Evolutionary conservation across 2,888 invertebrate species (phyloP).

Genomic region (Athalia cordata): DNA sequence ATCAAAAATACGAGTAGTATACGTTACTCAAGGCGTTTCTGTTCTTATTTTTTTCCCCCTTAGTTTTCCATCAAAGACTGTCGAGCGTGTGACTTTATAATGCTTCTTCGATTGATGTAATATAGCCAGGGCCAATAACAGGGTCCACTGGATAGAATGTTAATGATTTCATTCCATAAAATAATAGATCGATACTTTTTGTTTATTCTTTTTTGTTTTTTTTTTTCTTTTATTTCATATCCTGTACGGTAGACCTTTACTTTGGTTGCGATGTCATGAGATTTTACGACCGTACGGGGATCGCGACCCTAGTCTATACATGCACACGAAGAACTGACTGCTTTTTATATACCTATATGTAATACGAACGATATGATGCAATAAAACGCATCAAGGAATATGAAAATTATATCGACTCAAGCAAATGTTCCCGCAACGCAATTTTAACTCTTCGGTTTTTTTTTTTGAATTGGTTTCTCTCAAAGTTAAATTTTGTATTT

Average conservation of each 20-base stretch:
- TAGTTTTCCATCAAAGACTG: too few species aligned
- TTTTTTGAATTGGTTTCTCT: too few species aligned
- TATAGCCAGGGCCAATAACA: conserved; percentile 50
- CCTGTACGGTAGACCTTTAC: too few species aligned
- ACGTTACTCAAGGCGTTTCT: too few species aligned
- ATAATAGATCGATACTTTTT: conserved; percentile 55
- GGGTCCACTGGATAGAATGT: conserved; percentile 52
- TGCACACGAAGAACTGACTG: too few species aligned
- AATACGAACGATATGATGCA: conserved; percentile 24
- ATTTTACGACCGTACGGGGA: conserved; percentile 50
- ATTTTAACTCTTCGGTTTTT: background rate
- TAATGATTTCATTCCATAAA: conserved; percentile 57
- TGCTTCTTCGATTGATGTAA: background rate
- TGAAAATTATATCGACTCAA: conserved; percentile 37
- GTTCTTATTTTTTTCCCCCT: too few species aligned
- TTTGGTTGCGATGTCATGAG: background rate
- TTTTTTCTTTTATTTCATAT: conserved; percentile 43
- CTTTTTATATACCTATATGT: too few species aligned
- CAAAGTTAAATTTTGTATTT: too few species aligned
- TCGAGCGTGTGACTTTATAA: too few species aligned
- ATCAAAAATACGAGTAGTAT: too few species aligned
- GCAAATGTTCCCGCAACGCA: background rate
- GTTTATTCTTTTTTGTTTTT: conserved; percentile 54
- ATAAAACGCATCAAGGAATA: conserved; percentile 54
- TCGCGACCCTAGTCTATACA: too few species aligned